phyloP scores from a whole-genome alignment of 1,140 invertebrate genomes.

The Schlechtendalia chinensis region DNA sequence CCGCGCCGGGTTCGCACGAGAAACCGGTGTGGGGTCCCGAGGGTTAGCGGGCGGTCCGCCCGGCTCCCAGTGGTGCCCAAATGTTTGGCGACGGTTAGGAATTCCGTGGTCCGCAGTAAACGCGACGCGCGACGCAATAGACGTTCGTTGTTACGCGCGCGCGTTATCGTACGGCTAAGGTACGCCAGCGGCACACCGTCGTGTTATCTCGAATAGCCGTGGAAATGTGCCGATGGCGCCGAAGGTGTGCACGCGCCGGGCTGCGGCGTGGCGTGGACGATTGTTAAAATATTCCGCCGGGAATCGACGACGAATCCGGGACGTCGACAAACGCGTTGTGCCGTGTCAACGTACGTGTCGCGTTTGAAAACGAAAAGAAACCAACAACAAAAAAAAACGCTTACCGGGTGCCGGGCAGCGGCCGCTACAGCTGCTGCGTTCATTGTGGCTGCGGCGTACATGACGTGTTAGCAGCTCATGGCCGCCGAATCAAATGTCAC shows the following conservation, averaged over 20 bases:
- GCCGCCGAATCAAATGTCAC: constrained; percentile 49
- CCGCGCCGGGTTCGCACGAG: constrained; percentile 41
- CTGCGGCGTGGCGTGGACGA: neutral
- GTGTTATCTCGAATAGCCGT: constrained; percentile 46
- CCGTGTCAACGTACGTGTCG: too few relatives aligned
- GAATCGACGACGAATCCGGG: too few relatives aligned
- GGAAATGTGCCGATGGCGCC: constrained; percentile 45
- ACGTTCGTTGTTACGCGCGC: neutral
- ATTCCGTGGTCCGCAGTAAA: neutral
- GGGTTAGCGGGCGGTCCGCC: constrained; percentile 48
- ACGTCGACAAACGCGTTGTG: neutral
- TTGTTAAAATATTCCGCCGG: too few relatives aligned
- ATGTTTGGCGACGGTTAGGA: constrained; percentile 24
- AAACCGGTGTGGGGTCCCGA: constrained; percentile 49
- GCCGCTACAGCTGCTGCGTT: constrained; percentile 55
- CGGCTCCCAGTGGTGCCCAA: constrained; percentile 38
- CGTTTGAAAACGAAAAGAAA: too few relatives aligned
- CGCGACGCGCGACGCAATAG: too few relatives aligned
- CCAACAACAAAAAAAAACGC: too few relatives aligned
- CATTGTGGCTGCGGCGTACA: constrained; percentile 55
- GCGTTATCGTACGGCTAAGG: too few relatives aligned
- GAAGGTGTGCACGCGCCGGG: too few relatives aligned
- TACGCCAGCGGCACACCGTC: too few relatives aligned
- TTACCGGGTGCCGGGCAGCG: constrained; percentile 54
- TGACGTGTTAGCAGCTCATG: constrained; percentile 52